Evolutionary conservation across 92 coral and sea anemone species (phyloP).

Genomic region (Phenganax marumi): DNA sequence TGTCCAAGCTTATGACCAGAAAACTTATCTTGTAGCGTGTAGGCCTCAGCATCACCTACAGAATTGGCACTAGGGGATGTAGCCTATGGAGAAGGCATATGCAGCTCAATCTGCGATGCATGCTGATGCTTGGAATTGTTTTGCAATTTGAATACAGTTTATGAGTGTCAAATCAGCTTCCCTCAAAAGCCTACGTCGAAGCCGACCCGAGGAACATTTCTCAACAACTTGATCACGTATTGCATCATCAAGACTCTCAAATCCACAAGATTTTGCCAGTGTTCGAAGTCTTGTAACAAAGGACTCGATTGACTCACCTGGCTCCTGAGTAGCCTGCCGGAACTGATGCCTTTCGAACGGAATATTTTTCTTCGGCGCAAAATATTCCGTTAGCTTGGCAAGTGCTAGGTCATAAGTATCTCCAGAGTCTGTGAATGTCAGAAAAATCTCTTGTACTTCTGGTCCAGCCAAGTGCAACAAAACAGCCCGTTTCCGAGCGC

Average conservation of each 20-base stretch:
- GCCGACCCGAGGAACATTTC: constrained; percentile 36
- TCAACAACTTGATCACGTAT: constrained; percentile 34
- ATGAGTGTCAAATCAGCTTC: constrained; percentile 36
- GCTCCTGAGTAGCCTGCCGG: constrained; percentile 29
- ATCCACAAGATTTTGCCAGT: constrained; percentile 27
- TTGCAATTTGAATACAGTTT: constrained; percentile 18
- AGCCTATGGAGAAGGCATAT: not conserved
- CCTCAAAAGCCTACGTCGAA: constrained; percentile 32
- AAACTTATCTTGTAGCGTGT: not conserved
- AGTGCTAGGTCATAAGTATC: too few relatives aligned
- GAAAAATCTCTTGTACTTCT: constrained; percentile 20
- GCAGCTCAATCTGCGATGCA: constrained; percentile 25
- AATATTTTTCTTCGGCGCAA: constrained; percentile 25
- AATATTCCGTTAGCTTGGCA: constrained; percentile 36
- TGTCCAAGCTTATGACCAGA: not conserved
- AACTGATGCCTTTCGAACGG: constrained; percentile 36
- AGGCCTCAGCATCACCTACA: not conserved
- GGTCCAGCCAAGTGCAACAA: constrained; percentile 10
- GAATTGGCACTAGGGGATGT: not conserved
- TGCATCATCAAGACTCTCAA: constrained; percentile 30
- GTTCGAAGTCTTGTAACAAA: constrained; percentile 25
- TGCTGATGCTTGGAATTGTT: constrained; percentile 36
- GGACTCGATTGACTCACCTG: constrained; percentile 14
- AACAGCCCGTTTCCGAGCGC: constrained; percentile 19
- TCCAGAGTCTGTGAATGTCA: not conserved